Conservation (phyloP, 1,140 invertebrate species). For the Radopholus similis region DNA sequence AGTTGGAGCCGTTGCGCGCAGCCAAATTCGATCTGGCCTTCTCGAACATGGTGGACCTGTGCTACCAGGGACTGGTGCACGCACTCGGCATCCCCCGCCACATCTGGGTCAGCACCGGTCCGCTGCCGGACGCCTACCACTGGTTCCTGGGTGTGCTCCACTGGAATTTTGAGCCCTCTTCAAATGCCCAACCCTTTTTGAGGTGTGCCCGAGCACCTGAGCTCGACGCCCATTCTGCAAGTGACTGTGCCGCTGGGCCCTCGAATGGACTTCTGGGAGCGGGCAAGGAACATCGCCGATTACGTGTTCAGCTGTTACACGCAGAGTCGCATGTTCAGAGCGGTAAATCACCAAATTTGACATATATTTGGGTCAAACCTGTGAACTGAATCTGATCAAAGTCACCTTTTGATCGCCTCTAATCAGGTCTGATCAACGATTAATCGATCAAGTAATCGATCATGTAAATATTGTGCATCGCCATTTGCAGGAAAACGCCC, state of each 20-base stretch:
- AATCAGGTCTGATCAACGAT: too few species aligned
- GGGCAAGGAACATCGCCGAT: slow-evolving; percentile 15
- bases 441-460: too few species aligned
- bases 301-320: not conserved
- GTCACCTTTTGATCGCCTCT: too few species aligned
- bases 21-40: slow-evolving; percentile 41
- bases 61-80: slow-evolving; percentile 30
- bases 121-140: slow-evolving; percentile 18
- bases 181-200: not conserved
- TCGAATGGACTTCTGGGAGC: slow-evolving; percentile 24
- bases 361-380: too few species aligned
- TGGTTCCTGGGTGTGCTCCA: slow-evolving; percentile 27
- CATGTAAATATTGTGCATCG: too few species aligned
- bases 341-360: too few species aligned
- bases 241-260: slow-evolving; percentile 20
- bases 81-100: slow-evolving; percentile 22
- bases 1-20: slow-evolving; percentile 28
- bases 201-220: slow-evolving; percentile 31
- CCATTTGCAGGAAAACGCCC: slow-evolving; percentile 25
- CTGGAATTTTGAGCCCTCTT: not conserved
- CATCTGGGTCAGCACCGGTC: slow-evolving; percentile 39
- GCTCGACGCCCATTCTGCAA: slow-evolving; percentile 24
- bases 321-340: not conserved
- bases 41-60: slow-evolving; percentile 35
- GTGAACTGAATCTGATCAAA: too few species aligned